Evolutionary conservation across 2,888 invertebrate genomes (phyloP), one percentile per base, ranked within the genome.

Genomic region (Machimus rusticus): DNA sequence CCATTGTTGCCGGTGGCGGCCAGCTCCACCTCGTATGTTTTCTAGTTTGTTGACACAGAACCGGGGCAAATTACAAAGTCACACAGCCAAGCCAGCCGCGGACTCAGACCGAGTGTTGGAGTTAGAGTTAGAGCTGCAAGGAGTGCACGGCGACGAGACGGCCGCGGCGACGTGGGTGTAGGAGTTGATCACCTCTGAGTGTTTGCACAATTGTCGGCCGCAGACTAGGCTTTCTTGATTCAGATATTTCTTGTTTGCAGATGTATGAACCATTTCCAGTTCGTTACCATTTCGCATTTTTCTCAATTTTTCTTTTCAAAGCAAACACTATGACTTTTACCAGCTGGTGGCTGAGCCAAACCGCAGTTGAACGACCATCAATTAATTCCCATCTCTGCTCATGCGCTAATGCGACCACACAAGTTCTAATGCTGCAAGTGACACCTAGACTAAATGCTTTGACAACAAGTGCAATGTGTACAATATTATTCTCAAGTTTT

Each of bases 151-250:
- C 16, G 37, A 31, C n/a, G 28, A 34, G 28, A 34, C 14, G 39
- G 39, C 31, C 74, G 74, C 19, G 14, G 34, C 34, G 5, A 16
- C 74, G 74, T 23, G 31, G 51, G 39, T 39, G 76, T 43, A 39
- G 84, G 39, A 66, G 84, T 74, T 66, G 84, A 84, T 74, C 84
- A 84, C 84, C 74, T 84, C 34, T 55, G 34, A 84, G 23, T 84
- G 66, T 84, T 84, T 84, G 74, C 39, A 84, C 84, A 84, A 84
- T 84, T 84, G 84, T 74, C 37, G 34, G 46, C 34, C n/a, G 57
- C 34, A 23, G 66, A 37, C 82, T 28, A 19, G 82, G 14, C 37
- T 57, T 34, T 55, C 78, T 43, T 43, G 39, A 5, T 39, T 43
- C n/a, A 39, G 19, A 14, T 78, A 28, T n/a, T 39, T 78, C 78